These are phyloP conservation scores for Penaeus japonicus DNA, from an alignment of 1,140 invertebrate species.

Conservation along the genomic window DNA sequence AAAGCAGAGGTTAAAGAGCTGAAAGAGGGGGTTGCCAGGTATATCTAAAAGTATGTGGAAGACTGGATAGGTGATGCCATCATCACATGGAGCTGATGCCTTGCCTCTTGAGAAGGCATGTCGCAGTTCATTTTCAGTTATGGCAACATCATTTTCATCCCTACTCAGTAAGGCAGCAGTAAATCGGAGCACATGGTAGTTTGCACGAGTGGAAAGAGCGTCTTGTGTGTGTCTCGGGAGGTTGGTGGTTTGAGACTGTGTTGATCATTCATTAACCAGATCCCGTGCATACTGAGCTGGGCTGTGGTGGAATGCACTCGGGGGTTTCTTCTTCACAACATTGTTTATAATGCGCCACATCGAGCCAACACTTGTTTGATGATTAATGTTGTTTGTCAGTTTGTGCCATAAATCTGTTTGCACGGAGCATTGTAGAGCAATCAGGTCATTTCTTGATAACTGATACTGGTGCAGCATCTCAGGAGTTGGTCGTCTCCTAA, in stretches of 20 bases:
- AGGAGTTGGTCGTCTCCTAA: not conserved
- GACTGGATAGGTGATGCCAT: constrained; percentile 24
- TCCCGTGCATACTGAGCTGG: not conserved
- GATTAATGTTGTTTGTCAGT: not conserved
- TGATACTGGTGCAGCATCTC: constrained; percentile 1
- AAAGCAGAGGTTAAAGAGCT: constrained; percentile 20
- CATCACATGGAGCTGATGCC: constrained; percentile 10
- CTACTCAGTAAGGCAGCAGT: not conserved
- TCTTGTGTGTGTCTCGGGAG: not conserved
- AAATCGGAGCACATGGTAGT: not conserved
- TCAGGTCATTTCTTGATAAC: not conserved
- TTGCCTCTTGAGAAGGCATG: not conserved
- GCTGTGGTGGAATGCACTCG: not conserved
- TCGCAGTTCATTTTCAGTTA: constrained; percentile 8
- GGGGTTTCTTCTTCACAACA: constrained; percentile 7
- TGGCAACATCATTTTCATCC: not conserved
- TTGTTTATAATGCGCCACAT: not conserved
- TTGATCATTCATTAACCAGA: not conserved
- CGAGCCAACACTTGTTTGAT: not conserved
- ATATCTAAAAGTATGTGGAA: not conserved
- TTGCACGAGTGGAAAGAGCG: not conserved
- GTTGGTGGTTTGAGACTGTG: not conserved
- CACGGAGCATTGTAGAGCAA: not conserved
- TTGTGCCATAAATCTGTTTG: not conserved
- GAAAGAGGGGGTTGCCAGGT: constrained; percentile 11